Evolutionary conservation across 1,140 invertebrate genomes (phyloP).

Genomic region (Anastrepha ludens): DNA sequence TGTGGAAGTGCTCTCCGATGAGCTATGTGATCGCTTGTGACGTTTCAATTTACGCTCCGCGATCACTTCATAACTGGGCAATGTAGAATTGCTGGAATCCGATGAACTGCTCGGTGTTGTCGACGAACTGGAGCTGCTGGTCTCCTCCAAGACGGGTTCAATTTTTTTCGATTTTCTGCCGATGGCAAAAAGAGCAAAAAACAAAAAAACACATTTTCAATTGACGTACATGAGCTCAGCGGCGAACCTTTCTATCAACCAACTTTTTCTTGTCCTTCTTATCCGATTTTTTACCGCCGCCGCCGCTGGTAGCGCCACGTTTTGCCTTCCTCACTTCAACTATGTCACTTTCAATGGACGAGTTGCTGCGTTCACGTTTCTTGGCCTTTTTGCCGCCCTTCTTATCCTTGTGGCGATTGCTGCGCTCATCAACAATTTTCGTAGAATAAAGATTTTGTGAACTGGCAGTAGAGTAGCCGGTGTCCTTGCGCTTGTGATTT

Average conservation of each 20-base stretch:
- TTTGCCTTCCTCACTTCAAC: conserved; percentile 66
- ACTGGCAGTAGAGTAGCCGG: conserved; percentile 80
- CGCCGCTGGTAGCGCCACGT: conserved; percentile 53
- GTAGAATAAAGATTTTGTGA: conserved; percentile 75
- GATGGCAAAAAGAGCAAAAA: conserved; percentile 54
- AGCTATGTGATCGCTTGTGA: conserved; percentile 62
- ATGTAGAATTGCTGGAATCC: conserved; percentile 69
- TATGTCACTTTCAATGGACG: conserved; percentile 66
- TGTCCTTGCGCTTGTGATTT: conserved; percentile 77
- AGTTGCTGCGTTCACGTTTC: conserved; percentile 67
- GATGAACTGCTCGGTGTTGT: conserved; percentile 64
- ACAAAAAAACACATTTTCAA: conserved; percentile 54
- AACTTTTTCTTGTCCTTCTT: conserved; percentile 68
- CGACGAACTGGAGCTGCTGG: conserved; percentile 56
- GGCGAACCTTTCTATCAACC: conserved; percentile 54
- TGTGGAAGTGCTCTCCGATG: conserved; percentile 62
- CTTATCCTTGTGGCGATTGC: conserved; percentile 65
- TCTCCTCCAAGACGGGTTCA: conserved; percentile 69
- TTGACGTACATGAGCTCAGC: conserved; percentile 50
- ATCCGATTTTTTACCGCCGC: conserved; percentile 64
- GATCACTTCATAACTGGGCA: conserved; percentile 73
- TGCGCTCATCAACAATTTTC: conserved; percentile 68
- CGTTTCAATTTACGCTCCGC: conserved; percentile 67
- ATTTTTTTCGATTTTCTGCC: conserved; percentile 68
- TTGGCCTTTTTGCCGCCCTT: conserved; percentile 68